A percentile compares a stretch with the other conserved stretches of the same genome.
phyloP scores from a whole-genome alignment of 30 jellyfish, hydroid and myxozoan species.

The Aurelia coerulea region DNA sequence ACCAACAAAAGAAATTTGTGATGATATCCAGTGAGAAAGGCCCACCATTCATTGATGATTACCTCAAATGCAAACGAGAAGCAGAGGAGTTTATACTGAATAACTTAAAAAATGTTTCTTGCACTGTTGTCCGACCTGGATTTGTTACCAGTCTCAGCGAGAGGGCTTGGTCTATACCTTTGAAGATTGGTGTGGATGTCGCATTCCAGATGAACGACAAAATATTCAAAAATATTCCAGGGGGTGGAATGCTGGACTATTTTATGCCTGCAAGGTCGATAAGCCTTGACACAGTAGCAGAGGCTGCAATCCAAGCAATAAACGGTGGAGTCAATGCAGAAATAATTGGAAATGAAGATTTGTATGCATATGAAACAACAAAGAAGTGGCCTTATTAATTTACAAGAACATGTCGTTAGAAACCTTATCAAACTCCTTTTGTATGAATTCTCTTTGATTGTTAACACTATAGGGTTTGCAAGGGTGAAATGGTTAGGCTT shows the following conservation, averaged over 20 bases:
- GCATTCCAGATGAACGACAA: constrained; percentile 56
- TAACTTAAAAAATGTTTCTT: constrained; percentile 20
- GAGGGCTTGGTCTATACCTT: constrained; percentile 70
- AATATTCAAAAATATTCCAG: constrained; percentile 56
- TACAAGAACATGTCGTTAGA: too few species aligned
- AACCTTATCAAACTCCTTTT: too few species aligned
- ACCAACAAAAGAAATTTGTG: constrained; percentile 51
- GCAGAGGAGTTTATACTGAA: constrained; percentile 57
- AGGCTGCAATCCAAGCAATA: constrained; percentile 69
- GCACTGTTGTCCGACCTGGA: constrained; percentile 66
- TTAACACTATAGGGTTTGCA: too few species aligned
- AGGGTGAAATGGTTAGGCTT: too few species aligned
- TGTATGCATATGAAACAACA: constrained; percentile 42
- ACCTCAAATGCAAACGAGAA: constrained; percentile 50
- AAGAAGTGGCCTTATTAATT: constrained; percentile 40
- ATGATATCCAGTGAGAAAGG: constrained; percentile 77
- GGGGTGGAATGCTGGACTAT: constrained; percentile 64
- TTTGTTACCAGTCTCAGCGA: constrained; percentile 55
- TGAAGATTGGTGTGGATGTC: constrained; percentile 62
- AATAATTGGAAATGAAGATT: constrained; percentile 47
- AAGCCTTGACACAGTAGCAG: constrained; percentile 68
- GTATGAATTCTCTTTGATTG: too few species aligned
- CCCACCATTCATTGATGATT: constrained; percentile 74
- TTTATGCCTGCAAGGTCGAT: constrained; percentile 66
- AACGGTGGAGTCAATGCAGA: constrained; percentile 52